Base-by-base conservation (phyloP, 2,888 invertebrate species). In the Esperia sulphurella region DNA sequence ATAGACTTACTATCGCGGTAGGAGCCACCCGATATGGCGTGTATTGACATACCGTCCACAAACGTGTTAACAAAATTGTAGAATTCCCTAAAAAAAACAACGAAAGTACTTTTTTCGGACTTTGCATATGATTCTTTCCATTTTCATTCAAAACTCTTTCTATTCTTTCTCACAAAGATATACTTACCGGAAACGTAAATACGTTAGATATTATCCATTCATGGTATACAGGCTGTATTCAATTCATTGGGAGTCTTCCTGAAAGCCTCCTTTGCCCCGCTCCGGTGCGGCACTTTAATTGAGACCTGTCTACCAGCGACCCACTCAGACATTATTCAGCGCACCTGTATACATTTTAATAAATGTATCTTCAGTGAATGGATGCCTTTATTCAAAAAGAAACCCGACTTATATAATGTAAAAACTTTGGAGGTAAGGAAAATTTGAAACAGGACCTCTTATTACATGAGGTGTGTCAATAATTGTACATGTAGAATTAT, bases 341-440 rank as follows among this genome's bases (percentile, higher is more conserved):
- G 63, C 68, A 69, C 71, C 69, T 70, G 75, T 82, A 81, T 79
- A 83, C 81, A 79, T 81, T 85, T 88, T 87, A 84, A 86, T 86
- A 87, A 89, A 89, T 87, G 88, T 87, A 88, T 85, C 85, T 83
- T 53, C 70, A 45, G 73, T 88, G 88, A 87, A 87, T 83, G 71
- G 79, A 55, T 71, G 74, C 76, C 85, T 86, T 86, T 83, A 78
- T 79, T 45, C 72, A 83, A 80, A 85, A 80, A 79, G 75, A 64
- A 72, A 65, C 65, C 61, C 64, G 65, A 56, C 72, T 75, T 78
- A 77, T 63, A 78, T 80, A 76, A 82, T 75, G 79, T 76, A 75
- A 79, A 78, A 74, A 39, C 13, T 14, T 39, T 13, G 39, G 39
- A n/a, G 8, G 14, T 7, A 39, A 39, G 8, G 13, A 39, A 14